Base-by-base conservation (phyloP, 2,888 invertebrate genomes). In the Ashinkailepas kermadecensis region DNA sequence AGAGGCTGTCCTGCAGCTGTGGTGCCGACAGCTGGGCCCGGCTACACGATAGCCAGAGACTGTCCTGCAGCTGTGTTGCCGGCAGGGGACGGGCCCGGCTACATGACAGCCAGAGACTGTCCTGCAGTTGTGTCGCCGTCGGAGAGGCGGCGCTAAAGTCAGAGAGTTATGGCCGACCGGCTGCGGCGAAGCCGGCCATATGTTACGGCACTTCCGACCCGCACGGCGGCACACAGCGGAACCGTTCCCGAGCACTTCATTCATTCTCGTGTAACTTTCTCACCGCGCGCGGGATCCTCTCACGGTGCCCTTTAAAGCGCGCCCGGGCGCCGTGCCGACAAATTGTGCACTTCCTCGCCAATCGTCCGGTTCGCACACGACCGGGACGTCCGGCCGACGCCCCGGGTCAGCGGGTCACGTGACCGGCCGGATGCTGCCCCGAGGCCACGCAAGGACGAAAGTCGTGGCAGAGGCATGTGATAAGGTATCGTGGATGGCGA, bases 251-350 rank as follows among this genome's bases (percentile, higher is more conserved):
- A 65, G 3, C 62, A 21, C 39, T 70, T 70, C 70, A 70, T 70
- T 70, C 70, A 70, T 70, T 70, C 70, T 39, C 70, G 70, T 70
- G 70, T 70, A 70, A 70, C 70, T 70, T 70, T 70, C 70, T 70
- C 70, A 70, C 39, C 70, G 70, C 39, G 23, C 15, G 39, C 39
- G 25, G 25, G 15, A 13, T 4, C 39, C 15, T 70, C 70, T 15
- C 70, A 70, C 70, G 70, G 70, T 1, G 70, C 70, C 70, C 70
- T 70, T 70, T 70, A 70, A 70, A 70, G 70, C 70, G 12, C 10
- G 70, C 70, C 23, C 15, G 39, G 70, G 18, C 70, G 70, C 70
- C 70, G 70, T 13, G 15, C 7, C 39, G 70, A 39, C 70, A 70
- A 70, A 70, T 70, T 23, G 70, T 23, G 70, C 39, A 70, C 70